Conservation (phyloP, 2,888 invertebrate species). For the Tineola bisselliella region DNA sequence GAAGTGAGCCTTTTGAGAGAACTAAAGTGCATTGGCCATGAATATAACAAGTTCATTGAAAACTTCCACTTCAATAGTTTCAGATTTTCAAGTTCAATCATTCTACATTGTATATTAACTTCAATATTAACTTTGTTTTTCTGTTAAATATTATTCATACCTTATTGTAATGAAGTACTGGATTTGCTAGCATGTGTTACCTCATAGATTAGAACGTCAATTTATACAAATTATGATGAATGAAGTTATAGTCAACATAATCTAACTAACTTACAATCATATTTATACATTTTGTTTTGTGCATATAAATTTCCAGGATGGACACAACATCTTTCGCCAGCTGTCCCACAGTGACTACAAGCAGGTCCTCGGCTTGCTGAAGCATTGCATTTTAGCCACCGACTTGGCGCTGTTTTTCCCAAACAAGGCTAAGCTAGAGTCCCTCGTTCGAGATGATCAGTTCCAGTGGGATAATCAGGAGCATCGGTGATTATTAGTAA, state of each 20-base stretch:
- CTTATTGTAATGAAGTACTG: no score
- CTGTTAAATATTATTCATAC: no score
- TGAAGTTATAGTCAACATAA: no score
- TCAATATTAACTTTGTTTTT: no score
- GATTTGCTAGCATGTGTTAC: no score
- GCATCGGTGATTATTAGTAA: constrained; percentile 52
- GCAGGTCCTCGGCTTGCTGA: constrained; percentile 77
- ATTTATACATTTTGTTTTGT: no score
- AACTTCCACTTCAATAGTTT: not conserved
- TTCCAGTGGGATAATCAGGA: constrained; percentile 74
- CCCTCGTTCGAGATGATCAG: constrained; percentile 53
- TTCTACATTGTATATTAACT: constrained; percentile 1
- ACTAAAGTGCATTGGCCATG: constrained; percentile 3
- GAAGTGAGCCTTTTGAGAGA: not conserved
- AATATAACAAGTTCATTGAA: not conserved
- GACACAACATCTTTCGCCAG: constrained; percentile 85
- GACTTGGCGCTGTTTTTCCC: constrained; percentile 85
- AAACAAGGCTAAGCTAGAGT: constrained; percentile 72
- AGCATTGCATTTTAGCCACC: constrained; percentile 86
- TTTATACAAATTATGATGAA: no score
- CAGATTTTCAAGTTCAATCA: not conserved
- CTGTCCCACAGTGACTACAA: constrained; percentile 78
- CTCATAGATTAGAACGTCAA: no score
- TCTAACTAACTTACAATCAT: no score
- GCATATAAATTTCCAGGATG: constrained; percentile 68